Evolutionary conservation across 2,113 vertebrate genomes (phyloP).

Genomic region (Melanotaenia duboulayi): DNA sequence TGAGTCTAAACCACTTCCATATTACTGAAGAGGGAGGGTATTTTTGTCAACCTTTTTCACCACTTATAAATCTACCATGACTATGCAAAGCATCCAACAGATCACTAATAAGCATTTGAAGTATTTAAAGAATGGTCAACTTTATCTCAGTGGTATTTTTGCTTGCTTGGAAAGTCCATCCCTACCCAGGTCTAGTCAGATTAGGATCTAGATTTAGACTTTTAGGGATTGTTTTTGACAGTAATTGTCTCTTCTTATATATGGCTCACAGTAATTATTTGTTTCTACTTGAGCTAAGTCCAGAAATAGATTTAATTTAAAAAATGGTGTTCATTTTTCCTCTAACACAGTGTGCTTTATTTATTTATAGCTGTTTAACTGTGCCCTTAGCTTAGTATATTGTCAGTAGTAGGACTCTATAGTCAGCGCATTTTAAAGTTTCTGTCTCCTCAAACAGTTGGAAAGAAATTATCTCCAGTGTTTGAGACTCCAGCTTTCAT

Average conservation of each 20-base stretch:
- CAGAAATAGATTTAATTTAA: neutral
- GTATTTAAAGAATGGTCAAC: too few species aligned
- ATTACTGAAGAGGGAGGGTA: too few species aligned
- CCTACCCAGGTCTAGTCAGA: too few species aligned
- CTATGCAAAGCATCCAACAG: too few species aligned
- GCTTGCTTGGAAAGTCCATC: too few species aligned
- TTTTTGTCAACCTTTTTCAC: too few species aligned
- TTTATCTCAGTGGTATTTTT: too few species aligned
- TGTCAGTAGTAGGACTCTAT: slow-evolving; percentile 1
- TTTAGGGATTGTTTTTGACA: too few species aligned
- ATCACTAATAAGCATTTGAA: too few species aligned
- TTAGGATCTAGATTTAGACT: too few species aligned
- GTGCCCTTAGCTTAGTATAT: neutral
- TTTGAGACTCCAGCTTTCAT: slow-evolving; percentile 13
- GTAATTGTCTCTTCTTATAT: neutral
- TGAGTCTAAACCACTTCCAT: too few species aligned
- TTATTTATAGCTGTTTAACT: neutral
- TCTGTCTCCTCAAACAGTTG: slow-evolving; percentile 26
- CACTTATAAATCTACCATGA: too few species aligned
- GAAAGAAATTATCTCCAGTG: slow-evolving; percentile 46
- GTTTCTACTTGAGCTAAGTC: neutral
- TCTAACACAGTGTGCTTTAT: neutral
- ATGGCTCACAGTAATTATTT: neutral
- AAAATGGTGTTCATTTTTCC: neutral
- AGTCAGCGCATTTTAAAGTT: slow-evolving; percentile 29